Percentiles rank a stretch among this genome's conserved stretches.
These are phyloP conservation scores for Musca domestica DNA, from an alignment of 1,140 invertebrate species.

Conservation along the genomic window DNA sequence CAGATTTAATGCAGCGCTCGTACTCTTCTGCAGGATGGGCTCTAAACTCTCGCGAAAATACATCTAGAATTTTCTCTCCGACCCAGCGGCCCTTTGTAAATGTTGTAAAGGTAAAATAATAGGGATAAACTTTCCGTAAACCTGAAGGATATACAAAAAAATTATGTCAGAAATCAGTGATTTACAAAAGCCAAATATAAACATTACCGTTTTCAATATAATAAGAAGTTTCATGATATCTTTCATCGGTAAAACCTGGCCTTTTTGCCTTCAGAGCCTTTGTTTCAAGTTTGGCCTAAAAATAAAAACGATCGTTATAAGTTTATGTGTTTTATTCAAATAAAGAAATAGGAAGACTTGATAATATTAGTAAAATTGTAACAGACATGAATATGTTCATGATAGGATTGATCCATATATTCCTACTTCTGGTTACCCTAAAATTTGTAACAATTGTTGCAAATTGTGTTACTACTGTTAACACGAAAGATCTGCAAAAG, in stretches of 20 bases:
- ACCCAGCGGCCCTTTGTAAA: conserved; percentile 98
- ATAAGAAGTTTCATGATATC: conserved; percentile 93
- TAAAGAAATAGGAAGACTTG: no score
- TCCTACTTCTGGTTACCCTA: no score
- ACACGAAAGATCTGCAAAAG: no score
- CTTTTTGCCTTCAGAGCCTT: conserved; percentile 89
- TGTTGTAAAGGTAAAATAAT: conserved; percentile 96
- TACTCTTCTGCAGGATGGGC: conserved; percentile 90
- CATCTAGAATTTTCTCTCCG: conserved; percentile 89
- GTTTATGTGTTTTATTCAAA: no score
- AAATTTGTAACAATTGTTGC: no score
- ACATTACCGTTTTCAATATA: conserved; percentile 93
- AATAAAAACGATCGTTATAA: no score
- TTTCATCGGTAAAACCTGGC: conserved; percentile 87
- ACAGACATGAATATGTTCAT: no score
- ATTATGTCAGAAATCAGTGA: not conserved
- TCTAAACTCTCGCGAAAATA: conserved; percentile 90
- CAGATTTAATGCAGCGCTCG: conserved; percentile 84
- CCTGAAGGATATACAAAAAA: conserved; percentile 66
- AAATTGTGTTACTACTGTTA: no score
- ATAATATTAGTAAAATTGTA: no score
- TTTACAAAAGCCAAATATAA: not conserved
- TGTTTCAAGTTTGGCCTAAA: conserved; percentile 89
- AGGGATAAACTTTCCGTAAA: conserved; percentile 96
- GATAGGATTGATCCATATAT: no score